phyloP scores from a whole-genome alignment of 2,797 vertebrate genomes.

The Chromobotia macracanthus region DNA sequence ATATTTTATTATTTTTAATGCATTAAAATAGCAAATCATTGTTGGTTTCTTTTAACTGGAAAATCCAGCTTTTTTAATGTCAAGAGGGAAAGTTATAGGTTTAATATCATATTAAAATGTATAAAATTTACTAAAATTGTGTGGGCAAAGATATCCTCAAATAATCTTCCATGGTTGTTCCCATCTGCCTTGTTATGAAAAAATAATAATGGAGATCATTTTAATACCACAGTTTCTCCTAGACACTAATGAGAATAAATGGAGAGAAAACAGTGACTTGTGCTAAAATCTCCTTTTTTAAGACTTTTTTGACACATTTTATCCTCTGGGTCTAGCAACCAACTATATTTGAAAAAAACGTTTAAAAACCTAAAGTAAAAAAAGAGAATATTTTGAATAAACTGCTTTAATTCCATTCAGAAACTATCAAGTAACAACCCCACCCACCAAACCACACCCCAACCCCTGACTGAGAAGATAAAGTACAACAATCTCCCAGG shows the following conservation, averaged over 20 bases:
- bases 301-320: no score
- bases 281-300: neutral
- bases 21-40: neutral
- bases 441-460: neutral
- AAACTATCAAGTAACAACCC: conserved; percentile 13
- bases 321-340: neutral
- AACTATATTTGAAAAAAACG: conserved; percentile 12
- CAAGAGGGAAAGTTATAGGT: neutral
- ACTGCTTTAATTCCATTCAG: neutral
- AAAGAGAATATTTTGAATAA: conserved; percentile 3
- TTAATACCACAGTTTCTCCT: neutral
- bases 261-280: neutral
- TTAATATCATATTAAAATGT: neutral
- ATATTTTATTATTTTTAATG: neutral
- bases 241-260: neutral
- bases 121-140: no score
- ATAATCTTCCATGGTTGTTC: neutral
- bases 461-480: neutral
- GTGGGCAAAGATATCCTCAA: neutral
- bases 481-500: conserved; percentile 30
- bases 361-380: conserved; percentile 1
- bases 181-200: neutral
- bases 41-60: neutral
- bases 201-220: neutral
- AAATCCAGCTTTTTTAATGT: neutral